Percentiles rank a stretch among this genome's conserved stretches.
phyloP scores from a whole-genome alignment of 2,888 invertebrate genomes.

The Caradrina clavipalpis region DNA sequence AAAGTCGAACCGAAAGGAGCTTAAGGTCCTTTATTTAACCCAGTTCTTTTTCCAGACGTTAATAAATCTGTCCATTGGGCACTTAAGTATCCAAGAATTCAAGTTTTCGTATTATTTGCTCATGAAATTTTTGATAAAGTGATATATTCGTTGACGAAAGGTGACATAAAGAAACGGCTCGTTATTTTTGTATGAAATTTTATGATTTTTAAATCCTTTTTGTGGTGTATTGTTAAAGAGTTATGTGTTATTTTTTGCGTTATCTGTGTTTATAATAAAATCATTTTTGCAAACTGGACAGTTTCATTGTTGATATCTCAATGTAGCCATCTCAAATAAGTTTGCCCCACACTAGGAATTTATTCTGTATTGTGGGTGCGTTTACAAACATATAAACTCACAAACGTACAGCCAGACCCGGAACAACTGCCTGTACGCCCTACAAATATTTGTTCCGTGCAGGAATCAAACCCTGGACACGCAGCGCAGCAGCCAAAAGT shows the following conservation, averaged over 20 bases:
- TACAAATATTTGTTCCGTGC: no score
- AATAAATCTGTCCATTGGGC: constrained; percentile 84
- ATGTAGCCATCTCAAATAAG: no score
- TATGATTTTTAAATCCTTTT: constrained; percentile 41
- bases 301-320: no score
- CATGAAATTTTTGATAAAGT: constrained; percentile 75
- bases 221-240: constrained; percentile 32
- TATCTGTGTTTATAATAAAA: not conserved
- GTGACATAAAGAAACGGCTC: constrained; percentile 59
- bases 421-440: no score
- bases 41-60: constrained; percentile 74
- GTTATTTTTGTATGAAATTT: constrained; percentile 52
- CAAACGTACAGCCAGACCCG: no score
- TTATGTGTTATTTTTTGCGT: constrained; percentile 11
- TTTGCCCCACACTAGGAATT: no score
- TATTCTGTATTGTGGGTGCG: no score
- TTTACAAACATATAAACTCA: no score
- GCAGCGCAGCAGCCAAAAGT: no score
- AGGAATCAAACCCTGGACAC: no score
- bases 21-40: constrained; percentile 71
- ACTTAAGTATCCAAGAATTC: constrained; percentile 74
- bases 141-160: constrained; percentile 68
- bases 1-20: constrained; percentile 73
- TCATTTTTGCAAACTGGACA: not conserved
- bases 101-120: constrained; percentile 77